Evolutionary conservation across 2,888 invertebrate species (phyloP), one percentile per base, ranked within the genome.

Genomic region (Erebia epiphron): DNA sequence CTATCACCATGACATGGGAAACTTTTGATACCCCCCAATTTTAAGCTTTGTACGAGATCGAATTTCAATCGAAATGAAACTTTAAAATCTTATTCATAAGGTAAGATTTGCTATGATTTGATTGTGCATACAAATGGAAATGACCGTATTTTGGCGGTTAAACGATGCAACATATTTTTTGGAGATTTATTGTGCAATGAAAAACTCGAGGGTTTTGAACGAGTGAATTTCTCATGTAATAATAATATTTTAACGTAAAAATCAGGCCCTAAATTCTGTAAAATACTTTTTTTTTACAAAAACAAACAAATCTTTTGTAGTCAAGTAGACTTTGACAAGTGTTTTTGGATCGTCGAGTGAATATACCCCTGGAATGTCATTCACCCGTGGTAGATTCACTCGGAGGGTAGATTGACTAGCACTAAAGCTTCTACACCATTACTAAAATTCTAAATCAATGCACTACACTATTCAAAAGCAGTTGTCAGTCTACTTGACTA

Each of bases 21-120:
- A 56, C 21, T 56, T 50, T 56, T 56, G 21, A 56, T 21, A 56
- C 56, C 56, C 18, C 56, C 21, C 56, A 56, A 52, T 56, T 56
- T 56, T 21, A 13, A 56, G 13, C 56, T 56, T 21, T 21, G 13
- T 26, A 21, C 56, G 3, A 21, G 3, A 13, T 56, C 26, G n/a
- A 21, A 56, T 13, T 56, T 26, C 56, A 56, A 56, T 56, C 21
- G 21, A 56, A 56, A 56, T 56, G 21, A 2, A 56, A 56, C 21
- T 13, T 56, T 21, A 18, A 13, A 8, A 1, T 3, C 2, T 16
- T 1, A 5, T 4, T 2, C 11, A 26, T 56, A 56, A 56, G 21
- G 56, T 56, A 56, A 13, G 11, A 56, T 21, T 21, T 21, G 4
- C 3, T 9, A 18, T 9, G 16, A 16, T 16, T n/a, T 35, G 5